Evolutionary conservation across 2,113 vertebrate species (phyloP).

Genomic region (Etheostoma spectabile): DNA sequence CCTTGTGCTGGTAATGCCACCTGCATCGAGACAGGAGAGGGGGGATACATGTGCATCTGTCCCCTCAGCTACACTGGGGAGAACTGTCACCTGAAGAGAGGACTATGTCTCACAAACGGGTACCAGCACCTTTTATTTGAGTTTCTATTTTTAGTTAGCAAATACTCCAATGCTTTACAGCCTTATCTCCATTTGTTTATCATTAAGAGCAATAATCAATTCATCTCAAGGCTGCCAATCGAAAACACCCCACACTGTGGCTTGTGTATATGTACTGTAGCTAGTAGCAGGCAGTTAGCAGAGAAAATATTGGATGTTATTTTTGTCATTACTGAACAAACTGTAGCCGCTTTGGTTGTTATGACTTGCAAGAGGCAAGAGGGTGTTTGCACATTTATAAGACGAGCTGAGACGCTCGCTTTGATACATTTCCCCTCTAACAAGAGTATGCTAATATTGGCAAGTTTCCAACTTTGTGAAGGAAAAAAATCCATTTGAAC

Average conservation of each 20-base stretch:
- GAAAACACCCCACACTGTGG: background rate
- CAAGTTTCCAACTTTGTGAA: slow-evolving; percentile 6
- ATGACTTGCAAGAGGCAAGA: background rate
- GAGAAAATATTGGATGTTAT: background rate
- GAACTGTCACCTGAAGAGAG: slow-evolving; percentile 86
- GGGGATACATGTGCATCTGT: slow-evolving; percentile 90
- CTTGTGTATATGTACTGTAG: too few relatives aligned
- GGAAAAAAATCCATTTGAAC: background rate
- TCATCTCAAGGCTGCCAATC: slow-evolving; percentile 3
- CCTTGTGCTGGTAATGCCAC: slow-evolving; percentile 91
- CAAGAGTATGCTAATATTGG: background rate
- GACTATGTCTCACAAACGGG: slow-evolving; percentile 88
- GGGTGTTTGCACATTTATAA: slow-evolving; percentile 11
- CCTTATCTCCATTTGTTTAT: background rate
- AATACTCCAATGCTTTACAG: background rate
- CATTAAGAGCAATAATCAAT: background rate
- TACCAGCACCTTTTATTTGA: slow-evolving; percentile 62
- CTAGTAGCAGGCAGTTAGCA: background rate
- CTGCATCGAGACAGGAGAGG: slow-evolving; percentile 88
- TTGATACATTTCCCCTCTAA: background rate
- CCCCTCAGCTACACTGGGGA: slow-evolving; percentile 85
- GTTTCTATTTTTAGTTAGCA: slow-evolving; percentile 2
- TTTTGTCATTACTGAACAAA: background rate
- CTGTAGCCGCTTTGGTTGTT: background rate
- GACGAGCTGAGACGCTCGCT: background rate